phyloP scores from a whole-genome alignment of 2,797 vertebrate species.

The Pipistrellus pipistrellus region DNA sequence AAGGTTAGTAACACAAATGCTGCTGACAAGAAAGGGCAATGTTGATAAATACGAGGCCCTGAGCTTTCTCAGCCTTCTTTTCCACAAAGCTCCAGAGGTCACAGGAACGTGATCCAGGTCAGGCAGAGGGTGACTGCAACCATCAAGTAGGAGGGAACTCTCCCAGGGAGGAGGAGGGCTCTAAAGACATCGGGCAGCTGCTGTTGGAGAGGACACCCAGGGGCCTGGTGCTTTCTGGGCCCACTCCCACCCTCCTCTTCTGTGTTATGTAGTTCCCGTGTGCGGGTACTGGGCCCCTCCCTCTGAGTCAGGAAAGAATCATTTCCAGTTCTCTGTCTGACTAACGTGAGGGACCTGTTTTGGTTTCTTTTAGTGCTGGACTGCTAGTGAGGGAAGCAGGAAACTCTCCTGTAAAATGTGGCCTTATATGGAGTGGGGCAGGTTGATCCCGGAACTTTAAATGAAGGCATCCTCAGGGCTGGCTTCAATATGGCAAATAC shows the following conservation, averaged over 20 bases:
- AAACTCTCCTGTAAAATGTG: not conserved
- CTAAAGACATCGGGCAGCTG: not conserved
- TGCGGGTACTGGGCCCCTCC: not conserved
- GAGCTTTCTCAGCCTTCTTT: not conserved
- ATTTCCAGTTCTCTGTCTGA: conserved; percentile 15
- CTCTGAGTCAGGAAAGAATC: not conserved
- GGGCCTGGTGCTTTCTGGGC: not conserved
- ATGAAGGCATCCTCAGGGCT: not conserved
- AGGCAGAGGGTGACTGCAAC: not conserved
- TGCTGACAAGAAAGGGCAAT: not conserved
- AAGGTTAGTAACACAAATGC: not conserved
- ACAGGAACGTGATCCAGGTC: not conserved
- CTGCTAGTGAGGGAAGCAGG: not conserved
- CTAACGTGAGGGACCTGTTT: not conserved
- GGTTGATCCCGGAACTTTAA: not conserved
- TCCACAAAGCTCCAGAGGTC: not conserved
- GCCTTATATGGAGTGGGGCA: not conserved
- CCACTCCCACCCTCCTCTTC: not conserved
- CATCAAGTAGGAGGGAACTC: not conserved
- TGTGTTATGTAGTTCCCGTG: not conserved
- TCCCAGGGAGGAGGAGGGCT: not conserved
- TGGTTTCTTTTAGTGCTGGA: not conserved
- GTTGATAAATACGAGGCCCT: not conserved
- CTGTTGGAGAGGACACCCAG: not conserved
- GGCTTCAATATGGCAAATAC: not conserved